Evolutionary conservation across 1,140 invertebrate genomes (phyloP), one percentile per base, ranked within the genome.

Genomic region (Drosophila grimshawi): DNA sequence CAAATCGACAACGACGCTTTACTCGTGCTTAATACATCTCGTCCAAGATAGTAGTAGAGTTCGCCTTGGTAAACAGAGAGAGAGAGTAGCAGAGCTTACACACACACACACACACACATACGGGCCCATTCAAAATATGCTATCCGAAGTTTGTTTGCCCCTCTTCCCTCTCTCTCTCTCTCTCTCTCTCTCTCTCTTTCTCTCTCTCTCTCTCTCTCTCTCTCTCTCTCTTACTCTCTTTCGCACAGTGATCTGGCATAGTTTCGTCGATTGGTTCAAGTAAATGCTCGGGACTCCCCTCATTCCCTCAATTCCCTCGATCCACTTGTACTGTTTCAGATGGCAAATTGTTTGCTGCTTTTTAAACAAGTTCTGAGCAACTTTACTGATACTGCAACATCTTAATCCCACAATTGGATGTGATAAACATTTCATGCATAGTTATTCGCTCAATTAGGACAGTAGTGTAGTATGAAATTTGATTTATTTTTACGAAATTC

Each of bases 231-330:
- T n/a, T 53, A n/a, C 37, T 65, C 49, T 80, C 74, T 67, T 67
- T 70, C 78, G 19, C 19, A 19, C 85, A 85, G 48, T 41, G 62
- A 62, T 61, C 51, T 76, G 67, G 76, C 64, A 85, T 67, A 76
- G 71, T 76, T 76, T 80, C 76, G 61, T 76, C 65, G 78, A 53
- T 63, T 56, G 71, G 39, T 37, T 59, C 48, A 64, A 43, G 35
- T 73, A 67, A 66, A 49, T 66, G 53, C 48, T 72, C 45, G 33
- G 45, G 46, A 32, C 53, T 66, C 43, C 19, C 19, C 19, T 19
- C 39, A 46, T 11, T 45, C 49, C 63, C 59, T 57, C 74, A 48
- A 43, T 43, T 56, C 64, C 5, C 19, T 19, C 66, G 19, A 19
- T 46, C 41, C 45, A 78, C 66, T 77, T 19, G 73, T 33, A 39